A percentile compares a stretch with the other conserved stretches of the same genome.
Conservation (phyloP, 2,113 vertebrate species). For the Strix uralensis region DNA sequence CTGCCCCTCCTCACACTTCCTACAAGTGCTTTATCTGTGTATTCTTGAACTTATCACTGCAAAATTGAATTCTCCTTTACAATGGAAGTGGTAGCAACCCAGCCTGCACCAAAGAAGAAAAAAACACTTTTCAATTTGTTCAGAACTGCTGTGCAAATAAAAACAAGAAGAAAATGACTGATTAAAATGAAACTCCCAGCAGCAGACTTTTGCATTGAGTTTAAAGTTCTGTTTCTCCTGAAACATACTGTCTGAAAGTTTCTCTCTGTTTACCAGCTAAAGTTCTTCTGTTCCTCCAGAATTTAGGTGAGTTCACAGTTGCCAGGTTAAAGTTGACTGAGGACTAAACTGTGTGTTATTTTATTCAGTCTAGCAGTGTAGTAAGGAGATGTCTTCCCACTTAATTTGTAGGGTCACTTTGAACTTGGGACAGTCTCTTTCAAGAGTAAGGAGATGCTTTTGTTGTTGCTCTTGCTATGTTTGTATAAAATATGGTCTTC, state of each 20-base stretch:
- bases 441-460: background rate
- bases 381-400: background rate
- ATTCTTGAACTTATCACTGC: background rate
- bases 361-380: background rate
- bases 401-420: background rate
- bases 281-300: background rate
- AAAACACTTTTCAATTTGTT: conserved; percentile 29
- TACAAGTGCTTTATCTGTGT: background rate
- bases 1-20: background rate
- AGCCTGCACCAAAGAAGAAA: background rate
- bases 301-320: background rate
- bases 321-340: background rate
- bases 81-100: background rate
- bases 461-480: background rate
- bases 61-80: conserved; percentile 34
- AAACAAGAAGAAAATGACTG: conserved; percentile 23
- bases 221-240: conserved; percentile 14
- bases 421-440: background rate
- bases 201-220: background rate
- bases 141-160: conserved; percentile 42
- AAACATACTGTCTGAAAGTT: background rate
- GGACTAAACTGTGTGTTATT: background rate
- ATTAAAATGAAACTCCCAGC: conserved; percentile 28
- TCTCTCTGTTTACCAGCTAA: background rate
- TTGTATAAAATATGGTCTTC: background rate